These are phyloP conservation scores for Centropyge bicolor DNA, from an alignment of 2,797 vertebrate genomes.

Conservation along the genomic window DNA sequence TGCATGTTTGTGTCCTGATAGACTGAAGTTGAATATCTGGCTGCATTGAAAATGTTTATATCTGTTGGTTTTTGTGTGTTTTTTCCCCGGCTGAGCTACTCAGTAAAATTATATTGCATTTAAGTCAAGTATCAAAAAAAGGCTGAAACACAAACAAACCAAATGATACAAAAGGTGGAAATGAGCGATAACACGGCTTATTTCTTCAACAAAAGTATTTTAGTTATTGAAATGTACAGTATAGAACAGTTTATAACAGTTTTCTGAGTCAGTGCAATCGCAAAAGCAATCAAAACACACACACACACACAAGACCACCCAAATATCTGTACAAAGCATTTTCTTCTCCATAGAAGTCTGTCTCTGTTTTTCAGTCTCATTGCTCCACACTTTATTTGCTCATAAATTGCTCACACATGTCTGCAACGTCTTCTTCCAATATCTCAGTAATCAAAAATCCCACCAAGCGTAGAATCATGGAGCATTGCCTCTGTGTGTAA, in stretches of 20 bases:
- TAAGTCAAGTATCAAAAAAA: not conserved
- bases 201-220: not conserved
- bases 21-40: not conserved
- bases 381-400: not conserved
- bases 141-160: not conserved
- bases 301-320: not conserved
- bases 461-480: too few relatives aligned
- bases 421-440: not conserved
- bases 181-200: too few relatives aligned
- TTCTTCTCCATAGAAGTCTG: not conserved
- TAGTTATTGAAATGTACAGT: not conserved
- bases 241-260: not conserved
- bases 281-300: not conserved
- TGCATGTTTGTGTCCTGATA: not conserved
- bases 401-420: not conserved
- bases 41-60: not conserved
- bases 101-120: not conserved
- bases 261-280: not conserved
- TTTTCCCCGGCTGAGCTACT: not conserved
- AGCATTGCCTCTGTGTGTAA: not conserved
- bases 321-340: not conserved
- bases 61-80: not conserved
- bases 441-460: conserved; percentile 5
- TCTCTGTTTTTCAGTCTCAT: conserved; percentile 2
- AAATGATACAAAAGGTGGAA: not conserved